Base-by-base conservation (phyloP, 2,797 vertebrate genomes). In the Acrossocheilus wenchowensis region DNA sequence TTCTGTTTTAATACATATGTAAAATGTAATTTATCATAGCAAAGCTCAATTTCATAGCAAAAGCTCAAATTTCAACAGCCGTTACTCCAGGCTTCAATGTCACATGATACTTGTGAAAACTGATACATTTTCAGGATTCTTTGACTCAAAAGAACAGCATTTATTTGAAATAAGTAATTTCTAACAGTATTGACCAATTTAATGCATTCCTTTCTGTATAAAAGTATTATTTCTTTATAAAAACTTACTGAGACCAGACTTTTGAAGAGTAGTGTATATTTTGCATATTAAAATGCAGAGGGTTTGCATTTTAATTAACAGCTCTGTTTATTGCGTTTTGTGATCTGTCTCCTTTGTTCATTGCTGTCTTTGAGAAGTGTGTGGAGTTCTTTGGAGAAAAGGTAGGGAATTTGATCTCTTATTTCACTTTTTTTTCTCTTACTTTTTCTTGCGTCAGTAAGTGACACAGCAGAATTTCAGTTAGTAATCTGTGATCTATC, bases 311-410 rank as follows among this genome's bases (percentile, higher is more conserved):
- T 86, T 41, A 77, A 87, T 72, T 77, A 89, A 86, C 90, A 78
- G 82, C 78, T 45, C 69, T 91, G 91, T 91, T 96, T 94, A 95
- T 68, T 41, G 14, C 4, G 0, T 92, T 83, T 93, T 93, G 90
- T 94, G 92, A 93, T 94, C 92, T 94, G 93, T 95, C 93, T 95
- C 88, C 87, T 92, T 93, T 85, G 92, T 91, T 93, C 92, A 93
- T 92, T 91, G 94, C 95, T 94, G 92, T 93, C 94, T 95, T 91
- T 96, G 92, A 95, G 92, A 95, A 96, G 95, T 94, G 93, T 96
- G 90, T 96, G 95, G 95, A 95, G 92, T 90, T 93, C 93, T 94
- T 94, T 96, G 95, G 94, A 95, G 91, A 94, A 93, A 95, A 96
- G 95, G 94, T 96, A 96, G 95, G 95, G 92, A 90, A 91, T 88